Conservation (phyloP, 2,888 invertebrate species). For the Esperia sulphurella region DNA sequence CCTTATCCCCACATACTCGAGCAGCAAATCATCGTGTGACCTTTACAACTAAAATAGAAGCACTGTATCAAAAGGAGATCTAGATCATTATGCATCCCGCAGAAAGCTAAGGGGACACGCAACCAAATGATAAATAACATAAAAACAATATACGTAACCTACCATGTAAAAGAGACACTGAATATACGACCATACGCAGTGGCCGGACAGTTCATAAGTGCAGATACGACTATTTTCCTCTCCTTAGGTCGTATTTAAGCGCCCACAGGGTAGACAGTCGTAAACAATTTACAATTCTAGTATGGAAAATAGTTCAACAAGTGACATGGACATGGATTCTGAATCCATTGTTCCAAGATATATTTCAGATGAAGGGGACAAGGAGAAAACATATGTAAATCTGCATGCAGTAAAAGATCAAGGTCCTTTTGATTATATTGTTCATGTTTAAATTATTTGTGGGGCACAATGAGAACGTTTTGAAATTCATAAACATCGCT, state of each 20-base stretch:
- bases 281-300: slow-evolving; percentile 35
- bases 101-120: slow-evolving; percentile 13
- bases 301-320: slow-evolving; percentile 40
- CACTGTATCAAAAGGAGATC: slow-evolving; percentile 33
- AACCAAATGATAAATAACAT: slow-evolving; percentile 12
- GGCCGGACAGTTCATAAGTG: background rate
- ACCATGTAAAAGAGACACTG: background rate
- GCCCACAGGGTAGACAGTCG: slow-evolving; percentile 33
- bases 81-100: slow-evolving; percentile 31
- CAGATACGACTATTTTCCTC: background rate
- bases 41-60: slow-evolving; percentile 36
- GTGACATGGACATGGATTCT: slow-evolving; percentile 38
- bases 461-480: slow-evolving; percentile 1
- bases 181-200: background rate
- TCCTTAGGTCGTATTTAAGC: slow-evolving; percentile 21
- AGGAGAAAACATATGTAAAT: slow-evolving; percentile 38
- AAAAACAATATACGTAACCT: slow-evolving; percentile 6
- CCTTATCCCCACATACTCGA: no score
- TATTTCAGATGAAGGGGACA: slow-evolving; percentile 16
- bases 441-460: slow-evolving; percentile 27
- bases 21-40: slow-evolving; percentile 21
- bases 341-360: slow-evolving; percentile 42
- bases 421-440: slow-evolving; percentile 30
- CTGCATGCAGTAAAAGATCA: slow-evolving; percentile 32
- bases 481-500: background rate